Evolutionary conservation across 2,888 invertebrate species (phyloP).

Genomic region (Acleris laterana): DNA sequence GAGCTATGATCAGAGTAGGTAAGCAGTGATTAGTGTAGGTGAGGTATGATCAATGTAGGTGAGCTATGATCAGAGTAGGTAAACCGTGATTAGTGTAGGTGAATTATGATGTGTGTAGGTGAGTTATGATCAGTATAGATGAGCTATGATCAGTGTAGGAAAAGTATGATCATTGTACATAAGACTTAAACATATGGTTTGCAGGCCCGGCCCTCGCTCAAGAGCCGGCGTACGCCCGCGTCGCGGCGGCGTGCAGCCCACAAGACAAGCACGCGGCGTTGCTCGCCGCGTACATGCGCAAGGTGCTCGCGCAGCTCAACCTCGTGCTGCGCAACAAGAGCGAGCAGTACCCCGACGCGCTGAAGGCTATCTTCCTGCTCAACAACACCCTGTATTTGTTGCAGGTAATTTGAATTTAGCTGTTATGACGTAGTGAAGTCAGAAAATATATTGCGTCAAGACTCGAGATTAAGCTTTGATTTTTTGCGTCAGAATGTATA

Average conservation of each 20-base stretch:
- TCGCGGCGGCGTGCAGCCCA: conserved; percentile 49
- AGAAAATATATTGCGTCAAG: too few relatives aligned
- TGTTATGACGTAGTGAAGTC: background rate
- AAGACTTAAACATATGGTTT: background rate
- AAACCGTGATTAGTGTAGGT: too few relatives aligned
- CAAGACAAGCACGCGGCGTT: conserved; percentile 80
- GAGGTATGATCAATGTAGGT: too few relatives aligned
- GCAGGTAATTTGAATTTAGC: conserved; percentile 70
- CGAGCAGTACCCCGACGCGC: conserved; percentile 95
- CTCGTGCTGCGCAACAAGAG: conserved; percentile 95
- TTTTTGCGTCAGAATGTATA: too few relatives aligned
- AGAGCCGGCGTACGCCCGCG: conserved; percentile 68
- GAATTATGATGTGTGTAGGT: too few relatives aligned
- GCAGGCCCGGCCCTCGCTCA: conserved; percentile 65
- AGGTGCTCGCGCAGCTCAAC: conserved; percentile 95
- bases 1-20: too few relatives aligned
- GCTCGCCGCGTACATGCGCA: conserved; percentile 92
- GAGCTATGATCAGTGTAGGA: too few relatives aligned
- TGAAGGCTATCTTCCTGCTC: conserved; percentile 94
- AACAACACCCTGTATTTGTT: conserved; percentile 98
- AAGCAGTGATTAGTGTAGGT: too few relatives aligned
- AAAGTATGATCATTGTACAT: too few relatives aligned
- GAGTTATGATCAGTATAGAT: too few relatives aligned
- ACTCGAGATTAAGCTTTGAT: too few relatives aligned
- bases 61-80: too few relatives aligned